These are phyloP conservation scores for Eilema griseolum DNA, from an alignment of 2,888 invertebrate species.

Conservation along the genomic window DNA sequence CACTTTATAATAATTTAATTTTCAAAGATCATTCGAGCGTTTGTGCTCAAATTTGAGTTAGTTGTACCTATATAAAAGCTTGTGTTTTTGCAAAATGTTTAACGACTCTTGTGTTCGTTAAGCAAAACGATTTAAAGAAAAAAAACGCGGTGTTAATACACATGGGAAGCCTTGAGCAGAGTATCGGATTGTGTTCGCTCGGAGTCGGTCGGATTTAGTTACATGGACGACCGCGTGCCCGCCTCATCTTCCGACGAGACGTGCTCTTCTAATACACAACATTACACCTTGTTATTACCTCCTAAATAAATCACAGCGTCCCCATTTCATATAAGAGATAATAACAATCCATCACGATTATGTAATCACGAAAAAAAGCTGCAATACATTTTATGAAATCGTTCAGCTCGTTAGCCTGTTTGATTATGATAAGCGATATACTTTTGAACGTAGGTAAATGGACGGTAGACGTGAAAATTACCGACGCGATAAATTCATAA, in stretches of 20 bases:
- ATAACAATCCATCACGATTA: conserved; percentile 32
- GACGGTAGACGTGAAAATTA: conserved; percentile 67
- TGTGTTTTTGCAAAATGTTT: conserved; percentile 41
- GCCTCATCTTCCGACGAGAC: conserved; percentile 66
- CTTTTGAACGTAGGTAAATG: conserved; percentile 46
- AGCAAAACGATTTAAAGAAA: conserved; percentile 65
- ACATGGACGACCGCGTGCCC: conserved; percentile 72
- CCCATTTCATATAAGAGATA: conserved; percentile 31
- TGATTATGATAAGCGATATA: conserved; percentile 56
- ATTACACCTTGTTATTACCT: conserved; percentile 44
- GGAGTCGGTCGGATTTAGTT: conserved; percentile 68
- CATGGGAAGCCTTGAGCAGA: conserved; percentile 80
- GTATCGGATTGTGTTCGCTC: conserved; percentile 68
- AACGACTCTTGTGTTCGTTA: conserved; percentile 47
- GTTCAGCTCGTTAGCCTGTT: conserved; percentile 68
- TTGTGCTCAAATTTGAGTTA: conserved; percentile 28
- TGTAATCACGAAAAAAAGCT: conserved; percentile 47
- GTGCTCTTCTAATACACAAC: conserved; percentile 48
- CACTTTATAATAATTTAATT: conserved; percentile 38
- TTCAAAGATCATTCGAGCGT: conserved; percentile 24
- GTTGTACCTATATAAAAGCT: conserved; percentile 24
- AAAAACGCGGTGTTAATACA: conserved; percentile 74
- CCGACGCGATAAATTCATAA: conserved; percentile 62
- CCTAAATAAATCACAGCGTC: conserved; percentile 31
- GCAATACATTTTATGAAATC: conserved; percentile 62